phyloP scores from a whole-genome alignment of 2,888 invertebrate species.

The Chromoteleia sp. region DNA sequence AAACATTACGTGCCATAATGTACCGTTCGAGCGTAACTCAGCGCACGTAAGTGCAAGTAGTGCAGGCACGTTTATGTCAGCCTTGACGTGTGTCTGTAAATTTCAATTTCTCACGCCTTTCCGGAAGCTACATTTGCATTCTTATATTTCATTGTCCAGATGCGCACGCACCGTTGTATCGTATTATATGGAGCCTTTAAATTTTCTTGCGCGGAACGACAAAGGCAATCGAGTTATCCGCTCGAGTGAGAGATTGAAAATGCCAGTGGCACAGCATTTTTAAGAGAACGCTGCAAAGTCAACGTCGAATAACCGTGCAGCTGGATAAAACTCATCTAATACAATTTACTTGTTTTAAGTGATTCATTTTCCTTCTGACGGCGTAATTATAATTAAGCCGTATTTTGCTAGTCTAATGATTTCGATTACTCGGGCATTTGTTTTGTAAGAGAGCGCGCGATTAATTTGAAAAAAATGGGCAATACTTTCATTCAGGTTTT shows the following conservation, averaged over 20 bases:
- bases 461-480: background rate
- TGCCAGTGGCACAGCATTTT: background rate
- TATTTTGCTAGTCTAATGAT: conserved; percentile 2
- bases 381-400: conserved; percentile 17
- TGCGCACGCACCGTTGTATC: background rate
- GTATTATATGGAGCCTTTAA: conserved; percentile 6
- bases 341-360: conserved; percentile 1
- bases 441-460: background rate
- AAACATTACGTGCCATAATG: no score
- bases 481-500: conserved; percentile 10
- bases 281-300: conserved; percentile 7
- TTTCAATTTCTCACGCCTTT: conserved; percentile 34
- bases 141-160: conserved; percentile 33
- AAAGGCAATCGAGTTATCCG: conserved; percentile 31
- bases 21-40: no score
- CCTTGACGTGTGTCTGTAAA: conserved; percentile 29
- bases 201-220: conserved; percentile 15
- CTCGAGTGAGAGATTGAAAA: conserved; percentile 26
- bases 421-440: background rate
- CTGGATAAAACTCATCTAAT: conserved; percentile 21
- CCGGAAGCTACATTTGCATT: conserved; percentile 24
- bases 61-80: conserved; percentile 57
- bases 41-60: conserved; percentile 43
- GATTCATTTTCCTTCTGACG: background rate
- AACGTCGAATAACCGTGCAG: conserved; percentile 3